Percentiles rank a stretch among this genome's conserved stretches.
Conservation (phyloP, 2,888 invertebrate genomes). For the Apodemia zela region DNA sequence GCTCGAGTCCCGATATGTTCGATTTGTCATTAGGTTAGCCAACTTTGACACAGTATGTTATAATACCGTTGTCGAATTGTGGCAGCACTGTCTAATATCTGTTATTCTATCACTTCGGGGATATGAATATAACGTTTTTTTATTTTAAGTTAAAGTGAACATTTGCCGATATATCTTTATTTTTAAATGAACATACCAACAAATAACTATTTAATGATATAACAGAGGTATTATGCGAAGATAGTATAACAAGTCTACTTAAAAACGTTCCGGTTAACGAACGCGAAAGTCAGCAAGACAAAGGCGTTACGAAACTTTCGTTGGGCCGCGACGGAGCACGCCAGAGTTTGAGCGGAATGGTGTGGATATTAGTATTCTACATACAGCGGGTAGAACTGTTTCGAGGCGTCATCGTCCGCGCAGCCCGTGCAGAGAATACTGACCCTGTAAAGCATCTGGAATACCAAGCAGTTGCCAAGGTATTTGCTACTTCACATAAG, state of each 20-base stretch:
- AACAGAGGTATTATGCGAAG: conserved; percentile 38
- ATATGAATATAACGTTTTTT: too few species aligned
- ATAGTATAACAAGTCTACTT: conserved; percentile 41
- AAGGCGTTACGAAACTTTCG: conserved; percentile 71
- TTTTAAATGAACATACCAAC: not conserved
- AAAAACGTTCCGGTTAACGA: conserved; percentile 59
- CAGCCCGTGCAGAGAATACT: conserved; percentile 65
- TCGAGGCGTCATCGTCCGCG: conserved; percentile 72
- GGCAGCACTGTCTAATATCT: too few species aligned
- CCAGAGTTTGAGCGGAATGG: conserved; percentile 55
- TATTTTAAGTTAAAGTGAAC: too few species aligned
- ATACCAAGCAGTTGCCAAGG: conserved; percentile 17
- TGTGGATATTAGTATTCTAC: conserved; percentile 67
- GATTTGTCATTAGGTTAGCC: not conserved
- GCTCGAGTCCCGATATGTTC: too few species aligned
- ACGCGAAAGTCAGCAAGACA: conserved; percentile 68
- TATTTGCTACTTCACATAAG: conserved; percentile 22
- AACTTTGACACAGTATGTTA: not conserved
- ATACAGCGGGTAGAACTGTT: conserved; percentile 58
- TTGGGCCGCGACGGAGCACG: conserved; percentile 51
- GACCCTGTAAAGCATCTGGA: conserved; percentile 26
- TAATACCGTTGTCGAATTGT: too few species aligned
- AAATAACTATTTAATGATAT: conserved; percentile 32
- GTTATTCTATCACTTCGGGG: too few species aligned
- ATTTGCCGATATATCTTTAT: not conserved